phyloP scores from a whole-genome alignment of 2,888 invertebrate genomes.

The Protula sp. region DNA sequence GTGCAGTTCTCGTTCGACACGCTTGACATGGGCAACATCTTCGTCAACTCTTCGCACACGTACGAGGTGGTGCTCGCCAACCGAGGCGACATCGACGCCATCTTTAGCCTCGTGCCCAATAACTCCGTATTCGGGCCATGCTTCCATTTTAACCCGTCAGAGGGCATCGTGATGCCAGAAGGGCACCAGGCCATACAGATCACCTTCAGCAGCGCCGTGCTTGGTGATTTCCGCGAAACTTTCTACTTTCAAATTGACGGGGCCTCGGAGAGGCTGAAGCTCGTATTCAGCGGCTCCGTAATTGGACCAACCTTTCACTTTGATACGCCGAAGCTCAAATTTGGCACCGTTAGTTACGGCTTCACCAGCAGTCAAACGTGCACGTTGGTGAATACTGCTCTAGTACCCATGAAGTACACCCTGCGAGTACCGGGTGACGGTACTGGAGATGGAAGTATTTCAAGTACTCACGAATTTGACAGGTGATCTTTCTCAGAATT shows the following conservation, averaged over 20 bases:
- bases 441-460: constrained; percentile 33
- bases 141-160: constrained; percentile 50
- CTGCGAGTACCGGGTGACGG: constrained; percentile 52
- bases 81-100: constrained; percentile 54
- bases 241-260: constrained; percentile 52
- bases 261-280: constrained; percentile 36
- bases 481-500: too few species aligned
- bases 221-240: constrained; percentile 51
- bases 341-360: constrained; percentile 51
- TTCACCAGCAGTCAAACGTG: constrained; percentile 43
- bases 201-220: constrained; percentile 42
- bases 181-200: constrained; percentile 52
- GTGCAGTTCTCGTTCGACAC: constrained; percentile 49
- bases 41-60: constrained; percentile 49
- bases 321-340: constrained; percentile 49
- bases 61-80: constrained; percentile 54
- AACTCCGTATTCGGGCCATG: constrained; percentile 46
- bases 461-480: constrained; percentile 37
- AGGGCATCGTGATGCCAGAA: constrained; percentile 51
- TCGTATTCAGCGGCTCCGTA: constrained; percentile 50
- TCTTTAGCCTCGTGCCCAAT: constrained; percentile 41
- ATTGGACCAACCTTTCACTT: constrained; percentile 55
- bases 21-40: constrained; percentile 53
- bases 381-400: constrained; percentile 48
- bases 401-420: constrained; percentile 51